Evolutionary conservation across 2,797 vertebrate species (phyloP), one percentile per base, ranked within the genome.

Genomic region (Neostethus bicornis): DNA sequence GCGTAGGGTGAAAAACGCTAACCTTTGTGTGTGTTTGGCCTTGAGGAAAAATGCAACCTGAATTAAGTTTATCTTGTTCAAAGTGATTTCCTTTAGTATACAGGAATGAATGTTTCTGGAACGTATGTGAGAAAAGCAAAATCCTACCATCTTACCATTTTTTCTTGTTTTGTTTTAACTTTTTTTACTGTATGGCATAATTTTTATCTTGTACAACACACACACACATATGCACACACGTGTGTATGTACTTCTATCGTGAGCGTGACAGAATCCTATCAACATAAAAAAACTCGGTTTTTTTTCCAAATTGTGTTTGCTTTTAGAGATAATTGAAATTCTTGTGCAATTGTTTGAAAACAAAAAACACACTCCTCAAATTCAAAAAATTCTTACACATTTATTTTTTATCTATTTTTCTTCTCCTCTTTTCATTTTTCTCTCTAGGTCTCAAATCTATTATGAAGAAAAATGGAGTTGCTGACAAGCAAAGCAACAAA

Each of bases 401-500:
- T 41, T 66, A 39, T 44, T 24, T 2, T 72, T 32, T 87, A 88
- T 73, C 80, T 74, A 48, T 17, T 90, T 41, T 21, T 47, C 19
- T 17, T 16, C 32, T 24, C 49, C 8, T 50, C 17, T 91, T 85
- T 90, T 80, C 66, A 68, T 92, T 81, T 75, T 89, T 90, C 66
- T 83, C 86, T 73, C 83, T 93, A 91, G 96, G 93, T 88, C 95
- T 99, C 87, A 99, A 99, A 90, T 99, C 97, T 79, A 99, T 99
- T 84, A 99, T 99, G 97, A 99, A 99, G 95, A 99, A 99, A 93
- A 95, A 96, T 78, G 94, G 92, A 73, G 91, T 78, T 82, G 89
- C 94, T 85, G 92, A 92, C 91, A 95, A 94, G 81, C 91, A 92
- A 68, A 92, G 93, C 85, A 93, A 87, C 73, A 93, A 92, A 80